phyloP scores from a whole-genome alignment of 2,113 vertebrate genomes.

The Notothenia coriiceps region DNA sequence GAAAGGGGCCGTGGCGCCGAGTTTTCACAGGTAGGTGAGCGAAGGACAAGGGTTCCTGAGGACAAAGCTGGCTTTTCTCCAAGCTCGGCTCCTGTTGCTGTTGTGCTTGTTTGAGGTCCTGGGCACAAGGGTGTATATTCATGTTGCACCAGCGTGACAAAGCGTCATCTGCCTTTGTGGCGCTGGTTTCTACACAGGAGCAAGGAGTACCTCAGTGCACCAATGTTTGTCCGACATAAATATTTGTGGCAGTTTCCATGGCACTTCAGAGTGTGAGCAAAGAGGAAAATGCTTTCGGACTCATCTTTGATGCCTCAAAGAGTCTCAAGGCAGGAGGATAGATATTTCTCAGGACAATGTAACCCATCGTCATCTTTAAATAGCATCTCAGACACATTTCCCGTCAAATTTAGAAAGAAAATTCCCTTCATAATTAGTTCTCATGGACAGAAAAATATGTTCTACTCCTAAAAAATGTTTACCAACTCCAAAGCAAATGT shows the following conservation, averaged over 20 bases:
- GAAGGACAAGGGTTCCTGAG: constrained; percentile 72
- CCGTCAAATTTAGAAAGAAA: constrained; percentile 39
- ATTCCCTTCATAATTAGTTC: constrained; percentile 12
- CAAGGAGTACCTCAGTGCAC: constrained; percentile 69
- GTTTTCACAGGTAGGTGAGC: constrained; percentile 84
- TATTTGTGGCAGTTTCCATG: constrained; percentile 90
- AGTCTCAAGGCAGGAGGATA: constrained; percentile 78
- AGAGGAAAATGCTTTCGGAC: constrained; percentile 69
- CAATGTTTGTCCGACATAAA: constrained; percentile 84
- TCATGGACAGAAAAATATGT: constrained; percentile 16
- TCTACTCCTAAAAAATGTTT: constrained; percentile 47
- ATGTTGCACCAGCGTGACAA: constrained; percentile 79
- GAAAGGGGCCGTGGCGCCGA: constrained; percentile 62
- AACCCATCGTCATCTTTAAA: constrained; percentile 44
- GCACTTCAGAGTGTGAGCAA: constrained; percentile 76
- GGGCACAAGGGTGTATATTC: constrained; percentile 80
- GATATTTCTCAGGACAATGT: constrained; percentile 82
- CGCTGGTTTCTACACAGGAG: constrained; percentile 68
- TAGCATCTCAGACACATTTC: constrained; percentile 47
- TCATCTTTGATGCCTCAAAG: constrained; percentile 82
- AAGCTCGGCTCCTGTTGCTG: constrained; percentile 74
- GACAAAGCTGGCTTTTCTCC: constrained; percentile 82
- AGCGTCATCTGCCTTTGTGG: constrained; percentile 84
- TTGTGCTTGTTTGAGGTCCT: constrained; percentile 82
- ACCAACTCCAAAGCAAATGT: constrained; percentile 42